Percentiles rank a stretch among this genome's conserved stretches.
Conservation (phyloP, 2,797 vertebrate genomes). For the Adelosebastes latens region DNA sequence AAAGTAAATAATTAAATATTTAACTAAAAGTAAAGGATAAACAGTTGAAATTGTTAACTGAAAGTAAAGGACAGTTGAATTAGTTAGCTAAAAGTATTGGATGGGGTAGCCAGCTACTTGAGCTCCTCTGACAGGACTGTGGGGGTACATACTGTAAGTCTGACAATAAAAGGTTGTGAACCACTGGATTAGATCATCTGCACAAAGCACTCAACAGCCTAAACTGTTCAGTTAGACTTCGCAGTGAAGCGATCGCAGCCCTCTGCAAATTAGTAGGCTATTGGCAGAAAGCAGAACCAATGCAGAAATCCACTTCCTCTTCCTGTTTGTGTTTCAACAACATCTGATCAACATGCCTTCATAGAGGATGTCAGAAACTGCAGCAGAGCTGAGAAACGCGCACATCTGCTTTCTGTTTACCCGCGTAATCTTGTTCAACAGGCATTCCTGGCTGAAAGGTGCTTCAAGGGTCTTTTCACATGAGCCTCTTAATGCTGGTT, state of each 20-base stretch:
- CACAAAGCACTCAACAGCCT: not conserved
- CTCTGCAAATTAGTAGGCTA: not conserved
- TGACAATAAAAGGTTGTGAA: not conserved
- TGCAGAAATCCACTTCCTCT: slow-evolving; percentile 34
- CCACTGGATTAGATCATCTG: not conserved
- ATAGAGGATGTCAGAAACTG: slow-evolving; percentile 38
- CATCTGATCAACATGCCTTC: slow-evolving; percentile 21
- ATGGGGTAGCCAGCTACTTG: too few relatives aligned
- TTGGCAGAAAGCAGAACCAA: slow-evolving; percentile 11
- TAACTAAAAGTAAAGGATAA: not conserved
- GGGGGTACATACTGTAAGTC: too few relatives aligned
- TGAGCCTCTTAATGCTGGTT: slow-evolving; percentile 50
- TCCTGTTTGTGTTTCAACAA: slow-evolving; percentile 49
- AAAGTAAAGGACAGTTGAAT: not conserved
- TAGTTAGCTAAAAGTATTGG: too few relatives aligned
- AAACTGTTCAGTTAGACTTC: not conserved
- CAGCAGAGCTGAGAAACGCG: slow-evolving; percentile 24
- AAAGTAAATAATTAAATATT: not conserved
- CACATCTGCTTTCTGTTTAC: slow-evolving; percentile 74
- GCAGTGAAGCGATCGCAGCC: not conserved
- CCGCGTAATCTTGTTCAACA: slow-evolving; percentile 53
- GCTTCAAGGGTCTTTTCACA: slow-evolving; percentile 62
- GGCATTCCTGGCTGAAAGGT: slow-evolving; percentile 66
- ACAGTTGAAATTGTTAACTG: too few relatives aligned
- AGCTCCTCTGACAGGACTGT: too few relatives aligned